Base-by-base conservation (phyloP, 2,113 vertebrate genomes). In the Ariopsis seemanni region DNA sequence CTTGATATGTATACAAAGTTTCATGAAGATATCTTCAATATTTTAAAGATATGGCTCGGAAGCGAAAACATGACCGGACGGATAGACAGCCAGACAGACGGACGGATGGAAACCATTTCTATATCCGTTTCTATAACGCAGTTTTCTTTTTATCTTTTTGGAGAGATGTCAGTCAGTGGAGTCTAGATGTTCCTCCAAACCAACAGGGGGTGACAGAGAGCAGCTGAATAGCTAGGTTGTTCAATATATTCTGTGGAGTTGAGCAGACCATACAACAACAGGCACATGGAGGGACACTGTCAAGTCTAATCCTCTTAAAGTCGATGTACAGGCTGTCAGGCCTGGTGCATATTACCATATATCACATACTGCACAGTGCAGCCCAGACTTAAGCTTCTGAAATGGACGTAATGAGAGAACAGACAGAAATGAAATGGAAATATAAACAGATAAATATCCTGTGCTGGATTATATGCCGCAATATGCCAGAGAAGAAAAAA, bases 291-390 rank as follows among this genome's bases (percentile, higher is more conserved):
- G 67, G 75, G 78, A 48, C 22, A 22, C 65, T 58, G 83, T 84
- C 75, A 82, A 30, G 75, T 34, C 75, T 88, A 90, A 90, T 88
- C 87, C 87, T 88, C 89, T 88, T 90, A 85, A 88, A 84, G 81
- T 67, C 84, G 87, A 88, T 90, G 85, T 88, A 85, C 87, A 86
- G 65, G 88, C 81, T 87, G 84, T 75, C 87, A 87, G 50, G 58
- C 75, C 88, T 78, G 75, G 53, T 77, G 82, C 34, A 87, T n/a
- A 88, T 72, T 88, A 90, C 84, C 87, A 88, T 88, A 82, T 77
- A 90, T 80, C 89, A 88, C 63, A 27, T 69, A 86, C 86, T 83
- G 60, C 30, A 77, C 62, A 86, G 79, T 74, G 74, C 84, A 75
- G 62, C 34, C 69, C 27, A 78, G 85, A 82, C 69, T 34, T 85